Percentiles rank a stretch among this genome's conserved stretches.
phyloP scores from a whole-genome alignment of 2,797 vertebrate species.

The Atherinosoma microstoma region DNA sequence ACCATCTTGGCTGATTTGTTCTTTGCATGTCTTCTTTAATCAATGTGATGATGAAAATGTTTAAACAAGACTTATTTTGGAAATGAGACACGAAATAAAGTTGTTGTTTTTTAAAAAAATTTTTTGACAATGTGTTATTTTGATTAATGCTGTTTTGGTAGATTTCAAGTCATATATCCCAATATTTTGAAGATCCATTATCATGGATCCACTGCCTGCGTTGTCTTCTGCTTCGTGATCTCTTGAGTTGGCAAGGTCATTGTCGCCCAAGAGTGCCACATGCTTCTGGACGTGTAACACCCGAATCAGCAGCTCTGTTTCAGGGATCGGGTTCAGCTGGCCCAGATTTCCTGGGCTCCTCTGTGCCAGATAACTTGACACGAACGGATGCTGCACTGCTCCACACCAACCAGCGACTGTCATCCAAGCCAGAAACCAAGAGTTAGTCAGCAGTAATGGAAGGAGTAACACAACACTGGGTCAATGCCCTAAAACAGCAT shows the following conservation, averaged over 20 bases:
- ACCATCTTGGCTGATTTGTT: constrained; percentile 21
- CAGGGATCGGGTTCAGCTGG: constrained; percentile 77
- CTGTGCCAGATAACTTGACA: constrained; percentile 75
- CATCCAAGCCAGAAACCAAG: constrained; percentile 64
- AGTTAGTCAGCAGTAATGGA: constrained; percentile 81
- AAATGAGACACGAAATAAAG: constrained; percentile 47
- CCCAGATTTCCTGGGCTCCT: constrained; percentile 72
- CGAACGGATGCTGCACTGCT: constrained; percentile 41
- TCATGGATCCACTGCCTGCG: not conserved
- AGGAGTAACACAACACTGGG: constrained; percentile 71
- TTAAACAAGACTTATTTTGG: constrained; percentile 39
- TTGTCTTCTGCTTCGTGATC: constrained; percentile 19
- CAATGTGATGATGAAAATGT: constrained; percentile 46
- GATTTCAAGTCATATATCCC: not conserved
- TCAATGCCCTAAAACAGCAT: constrained; percentile 58
- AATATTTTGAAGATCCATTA: not conserved
- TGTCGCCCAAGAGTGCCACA: constrained; percentile 45
- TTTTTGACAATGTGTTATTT: constrained; percentile 2
- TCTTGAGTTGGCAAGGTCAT: constrained; percentile 41
- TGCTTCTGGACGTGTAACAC: constrained; percentile 57
- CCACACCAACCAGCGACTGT: constrained; percentile 50
- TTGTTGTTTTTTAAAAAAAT: constrained; percentile 10
- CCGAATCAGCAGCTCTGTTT: constrained; percentile 71
- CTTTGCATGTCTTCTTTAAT: constrained; percentile 35
- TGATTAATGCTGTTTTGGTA: not conserved